Base-by-base conservation (phyloP, 2,888 invertebrate genomes). In the Matsumyia berberina region DNA sequence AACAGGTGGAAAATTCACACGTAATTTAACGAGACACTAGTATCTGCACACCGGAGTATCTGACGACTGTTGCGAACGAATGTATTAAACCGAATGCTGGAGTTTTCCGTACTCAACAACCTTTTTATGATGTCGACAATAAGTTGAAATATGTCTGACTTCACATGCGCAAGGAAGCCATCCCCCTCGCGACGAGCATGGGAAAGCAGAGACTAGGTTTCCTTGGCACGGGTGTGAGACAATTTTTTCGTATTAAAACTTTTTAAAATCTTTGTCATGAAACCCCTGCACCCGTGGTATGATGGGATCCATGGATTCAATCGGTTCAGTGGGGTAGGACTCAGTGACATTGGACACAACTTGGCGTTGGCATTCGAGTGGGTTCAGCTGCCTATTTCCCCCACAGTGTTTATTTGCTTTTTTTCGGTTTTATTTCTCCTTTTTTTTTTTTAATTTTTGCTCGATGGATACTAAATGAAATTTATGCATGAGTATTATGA, bases 91-190 rank as follows among this genome's bases (percentile, higher is more conserved):
- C 58, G 82, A 77, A 72, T 82, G 82, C 77, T 60, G 33, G 24
- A 66, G 51, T 24, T n/a, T 46, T 66, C n/a, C 44, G 24, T 46
- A 60, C 24, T 37, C 53, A n/a, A 60, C 19, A 51, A 44, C 44
- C 51, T 70, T 66, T 70, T 77, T 66, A 76, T 70, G 55, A 42
- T 15, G 12, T 15, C 33, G 29, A 15, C 31, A 31, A 49, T 17
- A 29, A 44, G 17, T 33, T 49, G 39, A 70, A 42, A 55, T 70
- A 69, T 46, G 44, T n/a, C 8, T 24, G 24, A 7, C 58, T 42
- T 37, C 64, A 72, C 82, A 82, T 82, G 82, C 82, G 82, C 77
- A 19, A 46, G 39, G 24, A 29, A 12, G 62, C 19, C 46, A 53
- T 24, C 29, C 2, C 4, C 17, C 29, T 0, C 11, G 33, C 3